phyloP scores from a whole-genome alignment of 2,888 invertebrate species.

The Harmothoe impar region DNA sequence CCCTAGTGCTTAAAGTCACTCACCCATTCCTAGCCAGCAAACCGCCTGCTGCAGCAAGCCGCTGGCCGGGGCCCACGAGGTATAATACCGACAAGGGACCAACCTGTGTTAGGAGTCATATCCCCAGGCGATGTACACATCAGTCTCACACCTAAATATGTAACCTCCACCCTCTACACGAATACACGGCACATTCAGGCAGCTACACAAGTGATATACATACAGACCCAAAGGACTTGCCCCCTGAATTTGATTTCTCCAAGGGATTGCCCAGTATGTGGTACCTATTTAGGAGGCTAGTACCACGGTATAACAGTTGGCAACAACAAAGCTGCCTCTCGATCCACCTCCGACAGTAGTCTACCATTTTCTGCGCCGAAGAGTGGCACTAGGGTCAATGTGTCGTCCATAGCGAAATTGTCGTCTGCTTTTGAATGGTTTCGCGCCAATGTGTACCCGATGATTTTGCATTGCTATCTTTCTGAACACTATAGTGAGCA shows the following conservation, averaged over 20 bases:
- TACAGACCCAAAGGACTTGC: slow-evolving; percentile 6
- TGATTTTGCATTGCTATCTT: not conserved
- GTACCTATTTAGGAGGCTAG: not conserved
- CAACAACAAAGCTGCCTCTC: not conserved
- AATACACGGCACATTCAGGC: not conserved
- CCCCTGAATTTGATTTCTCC: not conserved
- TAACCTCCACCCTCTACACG: not conserved
- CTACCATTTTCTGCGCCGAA: not conserved
- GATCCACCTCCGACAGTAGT: too few species aligned
- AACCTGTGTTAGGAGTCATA: slow-evolving; percentile 29
- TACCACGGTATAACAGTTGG: not conserved
- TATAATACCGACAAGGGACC: slow-evolving; percentile 23
- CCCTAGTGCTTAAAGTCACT: slow-evolving; percentile 26
- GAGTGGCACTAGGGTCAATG: not conserved
- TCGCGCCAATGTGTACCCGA: not conserved
- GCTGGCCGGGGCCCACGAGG: slow-evolving; percentile 17
- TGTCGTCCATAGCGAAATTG: slow-evolving; percentile 1
- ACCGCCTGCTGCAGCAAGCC: not conserved
- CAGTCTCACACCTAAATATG: not conserved
- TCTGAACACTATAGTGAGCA: not conserved
- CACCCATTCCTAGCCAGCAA: slow-evolving; percentile 6
- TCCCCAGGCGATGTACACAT: slow-evolving; percentile 22
- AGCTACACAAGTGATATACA: not conserved
- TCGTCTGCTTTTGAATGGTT: slow-evolving; percentile 11
- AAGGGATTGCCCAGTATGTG: not conserved